Base-by-base conservation (phyloP, 2,797 vertebrate species). In the Poecilia gillii region DNA sequence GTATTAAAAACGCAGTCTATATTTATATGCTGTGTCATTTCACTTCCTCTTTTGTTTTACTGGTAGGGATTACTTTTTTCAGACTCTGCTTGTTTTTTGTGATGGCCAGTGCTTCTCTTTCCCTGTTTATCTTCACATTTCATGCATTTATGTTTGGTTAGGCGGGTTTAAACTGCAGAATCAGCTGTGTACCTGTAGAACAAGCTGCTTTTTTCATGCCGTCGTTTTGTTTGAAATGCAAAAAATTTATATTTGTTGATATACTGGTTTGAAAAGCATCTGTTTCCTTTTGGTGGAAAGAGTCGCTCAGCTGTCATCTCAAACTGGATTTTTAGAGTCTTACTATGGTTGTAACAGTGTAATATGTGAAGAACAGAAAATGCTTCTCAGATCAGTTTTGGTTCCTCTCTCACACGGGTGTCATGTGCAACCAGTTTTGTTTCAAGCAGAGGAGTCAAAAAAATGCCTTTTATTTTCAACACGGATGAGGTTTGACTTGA, bases 31-130 rank as follows among this genome's bases (percentile, higher is more conserved):
- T 59, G 41, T 68, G n/a, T 78, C 62, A 75, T 90, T 87, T 89
- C 87, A 92, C 90, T 93, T 95, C 94, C 93, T 89, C 85, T 85
- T 81, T 80, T 82, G 23, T 6, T 85, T 81, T 74, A 53, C 78
- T 81, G 71, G 55, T 72, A 55, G 76, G 72, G 43, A 57, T 51
- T 72, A 13, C 14, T 53, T 70, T 78, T 70, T 55, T 84, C 41
- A 81, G 49, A 68, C 28, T 72, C 12, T 82, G 33, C 16, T 23
- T 20, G 62, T 18, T 36, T 20, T 20, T 6, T 23, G 33, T 39
- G 7, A 41, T 68, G 64, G 36, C 20, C 64, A 68, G 36, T 12
- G 8, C 18, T 68, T 39, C 20, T 64, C 3, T 68, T 55, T 16
- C 25, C 8, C 25, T 57, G 1, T 31, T 68, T 0, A 25, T 74